Base-by-base conservation (phyloP, 2,113 vertebrate genomes). In the Burhinus oedicnemus region DNA sequence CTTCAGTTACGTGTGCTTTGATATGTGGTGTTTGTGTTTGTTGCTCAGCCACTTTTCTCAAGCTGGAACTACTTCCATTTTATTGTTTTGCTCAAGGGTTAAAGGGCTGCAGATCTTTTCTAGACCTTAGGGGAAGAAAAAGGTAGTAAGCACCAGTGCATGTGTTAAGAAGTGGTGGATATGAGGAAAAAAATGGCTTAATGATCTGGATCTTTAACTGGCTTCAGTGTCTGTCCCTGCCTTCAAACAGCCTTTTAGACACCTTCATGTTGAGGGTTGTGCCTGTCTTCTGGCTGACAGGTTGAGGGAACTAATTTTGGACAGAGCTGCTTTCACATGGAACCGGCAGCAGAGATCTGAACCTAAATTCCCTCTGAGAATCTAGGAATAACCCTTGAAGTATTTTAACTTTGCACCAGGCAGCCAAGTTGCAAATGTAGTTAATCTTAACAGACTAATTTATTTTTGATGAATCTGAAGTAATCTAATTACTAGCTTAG, bases 361-460 rank as follows among this genome's bases (percentile, higher is more conserved):
- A 71, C 65, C 52, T 18, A 34, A 82, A 83, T 76, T 85, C 77
- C 69, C 47, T 29, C 26, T 84, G 85, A 80, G 47, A 84, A 77
- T 68, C 74, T 38, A 47, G 74, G 68, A 89, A 93, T 87, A 93
- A 58, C 58, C 65, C 83, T 74, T 45, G 7, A 91, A 85, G 51
- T 81, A 69, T 88, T 94, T 92, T 70, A 95, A 70, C 58, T 76
- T 87, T 61, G 26, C 62, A 61, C 21, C 44, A 71, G 61, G 25
- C 92, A 85, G 44, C 49, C 49, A 58, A 81, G 18, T 81, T 90
- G 76, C 68, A 90, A 77, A 68, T 44, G 61, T 90, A 94, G 83
- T 97, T 96, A 92, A 79, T 49, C 22, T 71, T 93, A 75, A 87
- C 27, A 64, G 60, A 32, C 47, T 75, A 55, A 71, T 94, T 61